Conservation (phyloP, 2,113 vertebrate genomes). For the Pelmatolapia mariae region DNA sequence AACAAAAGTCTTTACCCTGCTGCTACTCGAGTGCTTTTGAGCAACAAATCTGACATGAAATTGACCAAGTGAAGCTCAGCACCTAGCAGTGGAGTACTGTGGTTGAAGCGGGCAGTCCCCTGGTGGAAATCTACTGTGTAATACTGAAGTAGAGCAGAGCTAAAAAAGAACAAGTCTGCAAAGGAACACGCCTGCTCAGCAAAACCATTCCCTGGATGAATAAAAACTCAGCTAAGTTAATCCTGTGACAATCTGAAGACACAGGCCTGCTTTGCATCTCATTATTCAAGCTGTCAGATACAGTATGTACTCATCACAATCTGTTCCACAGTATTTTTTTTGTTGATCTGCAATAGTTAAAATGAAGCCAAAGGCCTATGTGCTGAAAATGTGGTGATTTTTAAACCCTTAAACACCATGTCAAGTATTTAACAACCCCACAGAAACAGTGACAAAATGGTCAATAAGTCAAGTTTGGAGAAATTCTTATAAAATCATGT, state of each 20-base stretch:
- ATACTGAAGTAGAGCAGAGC: constrained; percentile 2
- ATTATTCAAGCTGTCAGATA: constrained; percentile 26
- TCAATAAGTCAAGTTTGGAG: neutral
- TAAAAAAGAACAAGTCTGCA: constrained; percentile 21
- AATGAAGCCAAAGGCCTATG: neutral
- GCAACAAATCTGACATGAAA: neutral
- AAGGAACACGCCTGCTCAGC: constrained; percentile 47
- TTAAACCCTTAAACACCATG: neutral
- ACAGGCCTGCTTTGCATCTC: constrained; percentile 32
- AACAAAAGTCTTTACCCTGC: neutral
- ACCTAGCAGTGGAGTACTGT: neutral
- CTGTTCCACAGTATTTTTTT: neutral
- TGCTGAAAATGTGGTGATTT: neutral
- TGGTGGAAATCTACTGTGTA: neutral
- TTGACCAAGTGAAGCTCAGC: neutral
- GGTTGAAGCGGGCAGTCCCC: neutral
- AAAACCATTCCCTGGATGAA: constrained; percentile 31
- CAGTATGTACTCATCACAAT: neutral
- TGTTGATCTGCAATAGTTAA: constrained; percentile 1
- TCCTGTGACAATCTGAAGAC: constrained; percentile 37
- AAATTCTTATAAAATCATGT: neutral
- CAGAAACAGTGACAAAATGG: neutral
- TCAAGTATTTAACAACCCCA: neutral
- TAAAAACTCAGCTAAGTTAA: constrained; percentile 34
- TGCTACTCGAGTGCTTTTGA: constrained; percentile 10